Conservation (phyloP, 2,113 vertebrate species). For the Eupsittula cactorum region DNA sequence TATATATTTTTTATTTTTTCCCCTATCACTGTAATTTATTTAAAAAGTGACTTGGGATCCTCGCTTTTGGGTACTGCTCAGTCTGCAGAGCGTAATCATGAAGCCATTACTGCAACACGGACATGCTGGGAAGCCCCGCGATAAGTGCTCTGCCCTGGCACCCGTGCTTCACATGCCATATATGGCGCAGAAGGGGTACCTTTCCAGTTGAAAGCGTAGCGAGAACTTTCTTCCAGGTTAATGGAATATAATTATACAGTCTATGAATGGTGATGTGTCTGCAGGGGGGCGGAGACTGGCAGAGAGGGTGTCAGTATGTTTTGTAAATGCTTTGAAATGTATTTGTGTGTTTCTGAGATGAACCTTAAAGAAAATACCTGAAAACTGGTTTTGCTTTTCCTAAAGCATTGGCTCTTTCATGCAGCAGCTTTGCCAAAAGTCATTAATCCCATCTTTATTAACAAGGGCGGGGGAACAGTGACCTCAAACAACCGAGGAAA, state of each 20-base stretch:
- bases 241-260: constrained; percentile 21
- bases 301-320: constrained; percentile 44
- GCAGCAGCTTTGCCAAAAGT: constrained; percentile 68
- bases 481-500: constrained; percentile 75
- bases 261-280: constrained; percentile 37
- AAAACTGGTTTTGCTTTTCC: constrained; percentile 69
- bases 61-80: neutral
- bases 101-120: neutral
- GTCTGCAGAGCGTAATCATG: neutral
- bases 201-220: constrained; percentile 22
- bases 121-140: neutral
- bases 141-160: rapidly evolving
- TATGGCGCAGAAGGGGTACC: rapidly evolving
- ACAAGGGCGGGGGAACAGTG: constrained; percentile 64
- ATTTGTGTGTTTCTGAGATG: constrained; percentile 59
- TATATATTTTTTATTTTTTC: neutral
- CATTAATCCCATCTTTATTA: constrained; percentile 79
- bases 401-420: constrained; percentile 63
- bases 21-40: neutral
- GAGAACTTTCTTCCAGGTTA: constrained; percentile 48
- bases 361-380: constrained; percentile 70
- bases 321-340: constrained; percentile 70
- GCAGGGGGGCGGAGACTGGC: neutral
- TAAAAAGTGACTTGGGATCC: neutral
- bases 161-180: rapidly evolving